Percentiles rank a stretch among this genome's conserved stretches.
Conservation (phyloP, 2,888 invertebrate genomes). For the Lasioglossum oenotherae region DNA sequence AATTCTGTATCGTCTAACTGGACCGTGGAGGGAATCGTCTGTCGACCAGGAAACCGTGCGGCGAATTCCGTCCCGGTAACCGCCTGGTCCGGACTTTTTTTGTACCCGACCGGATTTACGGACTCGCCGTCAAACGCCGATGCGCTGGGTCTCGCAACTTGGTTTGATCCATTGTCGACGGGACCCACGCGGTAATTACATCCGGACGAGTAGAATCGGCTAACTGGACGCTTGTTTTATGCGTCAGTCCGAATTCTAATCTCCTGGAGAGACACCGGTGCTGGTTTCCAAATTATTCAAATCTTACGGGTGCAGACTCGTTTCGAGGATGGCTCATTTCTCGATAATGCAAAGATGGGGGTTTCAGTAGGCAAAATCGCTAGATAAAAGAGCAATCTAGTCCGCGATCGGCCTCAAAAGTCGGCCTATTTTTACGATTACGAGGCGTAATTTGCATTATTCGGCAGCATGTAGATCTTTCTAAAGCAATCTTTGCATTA, state of each 20-base stretch:
- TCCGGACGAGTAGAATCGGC: not conserved
- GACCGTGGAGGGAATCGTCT: conserved; percentile 60
- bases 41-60: conserved; percentile 54
- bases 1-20: conserved; percentile 65
- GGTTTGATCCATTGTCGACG: not conserved
- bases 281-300: not conserved
- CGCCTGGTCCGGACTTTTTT: conserved; percentile 35
- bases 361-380: no score
- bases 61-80: conserved; percentile 35
- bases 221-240: not conserved
- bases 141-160: not conserved
- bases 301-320: no score
- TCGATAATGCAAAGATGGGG: no score
- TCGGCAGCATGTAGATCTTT: no score
- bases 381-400: no score
- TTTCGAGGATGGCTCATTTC: no score
- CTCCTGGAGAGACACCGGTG: not conserved
- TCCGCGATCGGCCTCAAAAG: no score
- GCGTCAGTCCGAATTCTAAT: not conserved
- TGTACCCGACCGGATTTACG: conserved; percentile 30
- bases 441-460: no score
- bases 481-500: no score
- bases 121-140: conserved; percentile 20
- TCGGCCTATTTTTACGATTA: no score
- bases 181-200: conserved; percentile 6